These are phyloP conservation scores for Melopsittacus undulatus DNA, from an alignment of 2,797 vertebrate species.

Conservation along the genomic window DNA sequence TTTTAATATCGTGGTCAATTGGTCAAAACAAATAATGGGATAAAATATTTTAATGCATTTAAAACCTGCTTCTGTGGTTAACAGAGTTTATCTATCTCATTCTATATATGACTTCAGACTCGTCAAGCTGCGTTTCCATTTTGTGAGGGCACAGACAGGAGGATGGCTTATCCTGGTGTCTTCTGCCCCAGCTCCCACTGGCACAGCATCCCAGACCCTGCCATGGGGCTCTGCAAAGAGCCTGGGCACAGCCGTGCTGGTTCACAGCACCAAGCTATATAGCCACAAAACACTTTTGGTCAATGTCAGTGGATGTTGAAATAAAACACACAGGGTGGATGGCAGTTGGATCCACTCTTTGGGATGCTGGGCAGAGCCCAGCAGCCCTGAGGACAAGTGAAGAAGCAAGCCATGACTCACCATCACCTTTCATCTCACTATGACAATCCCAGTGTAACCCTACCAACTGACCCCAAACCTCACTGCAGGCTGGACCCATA, in stretches of 20 bases:
- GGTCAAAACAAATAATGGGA: constrained; percentile 86
- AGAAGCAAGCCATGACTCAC: not conserved
- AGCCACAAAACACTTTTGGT: fast-evolving
- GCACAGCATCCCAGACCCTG: not conserved
- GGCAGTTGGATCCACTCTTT: not conserved
- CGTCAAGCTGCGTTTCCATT: constrained; percentile 41
- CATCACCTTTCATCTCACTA: not conserved
- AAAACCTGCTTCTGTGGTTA: constrained; percentile 74
- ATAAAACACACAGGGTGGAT: fast-evolving
- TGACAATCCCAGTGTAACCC: not conserved
- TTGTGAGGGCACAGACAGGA: not conserved
- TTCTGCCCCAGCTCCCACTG: not conserved
- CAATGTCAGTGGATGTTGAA: not conserved
- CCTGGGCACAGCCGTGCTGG: fast-evolving
- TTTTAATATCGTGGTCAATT: constrained; percentile 85
- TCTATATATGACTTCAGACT: not conserved
- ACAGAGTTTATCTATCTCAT: constrained; percentile 65
- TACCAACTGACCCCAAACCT: not conserved
- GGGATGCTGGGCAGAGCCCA: not conserved
- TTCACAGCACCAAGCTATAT: not conserved
- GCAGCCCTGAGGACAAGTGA: not conserved
- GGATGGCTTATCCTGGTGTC: not conserved
- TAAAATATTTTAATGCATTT: constrained; percentile 83
- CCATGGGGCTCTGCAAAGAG: not conserved
- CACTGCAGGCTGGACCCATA: not conserved